Base-by-base conservation (phyloP, 2,888 invertebrate genomes). In the Ptychoptera contaminata region DNA sequence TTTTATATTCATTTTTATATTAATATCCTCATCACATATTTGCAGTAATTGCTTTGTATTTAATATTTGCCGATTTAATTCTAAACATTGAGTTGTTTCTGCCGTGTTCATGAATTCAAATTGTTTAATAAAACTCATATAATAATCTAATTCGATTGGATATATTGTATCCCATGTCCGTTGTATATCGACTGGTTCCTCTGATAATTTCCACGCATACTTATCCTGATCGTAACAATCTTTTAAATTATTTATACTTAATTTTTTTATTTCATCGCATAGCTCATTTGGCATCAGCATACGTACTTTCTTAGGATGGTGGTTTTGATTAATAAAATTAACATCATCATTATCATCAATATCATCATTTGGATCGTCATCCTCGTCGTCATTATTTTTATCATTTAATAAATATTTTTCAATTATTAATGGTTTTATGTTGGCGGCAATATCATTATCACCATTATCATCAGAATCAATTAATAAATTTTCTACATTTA, bases 121-220 rank as follows among this genome's bases (percentile, higher is more conserved):
- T 10, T 15, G 55, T 2, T 32, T 54, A 43, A 78, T 70, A 53
- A 83, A 84, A 43, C 72, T 68, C 47, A 73, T 72, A 58, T 78
- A 84, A 55, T 81, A 78, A 48, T 79, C 74, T 2, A 85, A 65
- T 55, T 85, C 83, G 55, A 81, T 72, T 1, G 76, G 58, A 6
- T 75, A 77, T 1, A 76, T 67, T 1, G 62, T 53, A 2, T 72
- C 65, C 2, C 77, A 52, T 52, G 76, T 67, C 7, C 76, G 69
- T 10, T 73, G 72, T n/a, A 84, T 66, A 60, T 85, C 80, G 1
- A 73, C 58, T 0, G 85, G 83, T 54, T 84, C 82, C 46, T 73
- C 49, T 42, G 56, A 57, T 2, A 50, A 31, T 37, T 58, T 58
- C 61, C 63, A 63, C 1, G 53, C 43, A 49, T 47, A 45, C 48